Evolutionary conservation across 2,888 invertebrate genomes (phyloP).

Genomic region (Drosophila buzzatii): DNA sequence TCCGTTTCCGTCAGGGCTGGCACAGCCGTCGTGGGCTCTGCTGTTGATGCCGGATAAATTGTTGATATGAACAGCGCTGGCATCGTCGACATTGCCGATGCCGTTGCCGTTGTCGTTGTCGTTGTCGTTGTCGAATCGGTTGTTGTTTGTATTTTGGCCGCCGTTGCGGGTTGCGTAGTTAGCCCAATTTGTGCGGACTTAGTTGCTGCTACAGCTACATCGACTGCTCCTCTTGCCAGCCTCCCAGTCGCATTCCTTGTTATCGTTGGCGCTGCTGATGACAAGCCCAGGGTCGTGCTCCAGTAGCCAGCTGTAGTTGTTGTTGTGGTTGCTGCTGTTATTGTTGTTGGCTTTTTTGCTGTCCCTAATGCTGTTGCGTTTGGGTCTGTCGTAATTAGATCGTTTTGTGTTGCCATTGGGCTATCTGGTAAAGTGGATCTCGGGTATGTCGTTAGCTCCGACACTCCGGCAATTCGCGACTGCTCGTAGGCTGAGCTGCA

Average conservation of each 20-base stretch:
- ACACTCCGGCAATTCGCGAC: constrained; percentile 15
- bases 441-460: constrained; percentile 58
- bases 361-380: constrained; percentile 58
- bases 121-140: constrained; percentile 15
- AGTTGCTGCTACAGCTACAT: constrained; percentile 36
- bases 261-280: constrained; percentile 63
- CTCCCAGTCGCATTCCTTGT: constrained; percentile 26
- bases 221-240: constrained; percentile 24
- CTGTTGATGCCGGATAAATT: constrained; percentile 63
- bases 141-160: constrained; percentile 41
- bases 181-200: constrained; percentile 75
- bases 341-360: constrained; percentile 51
- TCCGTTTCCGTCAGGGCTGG: constrained; percentile 61
- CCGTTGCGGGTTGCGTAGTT: constrained; percentile 56
- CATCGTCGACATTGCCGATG: constrained; percentile 17
- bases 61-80: constrained; percentile 67
- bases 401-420: constrained; percentile 76
- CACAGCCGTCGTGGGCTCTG: constrained; percentile 23
- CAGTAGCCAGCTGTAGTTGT: constrained; percentile 26
- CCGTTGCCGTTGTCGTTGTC: constrained; percentile 9
- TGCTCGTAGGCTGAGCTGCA: constrained; percentile 51
- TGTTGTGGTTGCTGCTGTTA: constrained; percentile 27
- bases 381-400: constrained; percentile 74
- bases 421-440: constrained; percentile 78
- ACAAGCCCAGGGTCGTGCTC: constrained; percentile 56